Conservation (phyloP, 2,113 vertebrate genomes). For the Alouatta palliata region DNA sequence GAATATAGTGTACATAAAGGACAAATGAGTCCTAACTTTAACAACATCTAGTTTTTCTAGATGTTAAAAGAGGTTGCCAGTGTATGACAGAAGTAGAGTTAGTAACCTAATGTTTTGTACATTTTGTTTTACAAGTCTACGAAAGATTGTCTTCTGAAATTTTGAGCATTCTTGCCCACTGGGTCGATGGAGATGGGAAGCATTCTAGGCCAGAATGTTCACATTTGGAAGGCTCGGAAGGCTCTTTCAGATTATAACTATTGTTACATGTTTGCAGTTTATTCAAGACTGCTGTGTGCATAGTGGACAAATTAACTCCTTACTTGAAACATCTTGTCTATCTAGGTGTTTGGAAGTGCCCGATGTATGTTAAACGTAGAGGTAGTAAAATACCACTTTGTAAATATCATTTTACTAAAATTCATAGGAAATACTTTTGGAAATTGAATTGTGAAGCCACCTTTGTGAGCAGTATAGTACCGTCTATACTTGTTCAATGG, state of each 20-base stretch:
- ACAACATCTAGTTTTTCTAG: background rate
- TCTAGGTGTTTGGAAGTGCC: too few relatives aligned
- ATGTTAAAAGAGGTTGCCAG: constrained; percentile 24
- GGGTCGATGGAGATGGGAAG: background rate
- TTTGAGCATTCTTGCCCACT: background rate
- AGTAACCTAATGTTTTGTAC: background rate
- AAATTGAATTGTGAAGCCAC: too few relatives aligned
- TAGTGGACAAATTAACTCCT: too few relatives aligned
- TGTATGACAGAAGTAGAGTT: background rate
- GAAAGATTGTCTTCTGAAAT: background rate
- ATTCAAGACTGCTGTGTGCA: background rate
- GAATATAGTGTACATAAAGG: background rate
- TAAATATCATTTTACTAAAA: too few relatives aligned
- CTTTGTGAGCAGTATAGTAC: too few relatives aligned
- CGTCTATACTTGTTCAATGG: too few relatives aligned
- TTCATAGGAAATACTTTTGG: too few relatives aligned
- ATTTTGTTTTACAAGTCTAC: background rate
- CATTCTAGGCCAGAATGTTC: background rate
- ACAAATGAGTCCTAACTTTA: background rate
- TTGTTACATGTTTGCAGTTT: background rate
- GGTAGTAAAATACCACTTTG: too few relatives aligned
- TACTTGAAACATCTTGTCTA: too few relatives aligned
- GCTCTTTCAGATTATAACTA: background rate
- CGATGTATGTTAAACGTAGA: too few relatives aligned
- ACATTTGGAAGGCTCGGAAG: background rate